These are phyloP conservation scores for Grapholita molesta DNA, from an alignment of 1,140 invertebrate species.

Conservation along the genomic window DNA sequence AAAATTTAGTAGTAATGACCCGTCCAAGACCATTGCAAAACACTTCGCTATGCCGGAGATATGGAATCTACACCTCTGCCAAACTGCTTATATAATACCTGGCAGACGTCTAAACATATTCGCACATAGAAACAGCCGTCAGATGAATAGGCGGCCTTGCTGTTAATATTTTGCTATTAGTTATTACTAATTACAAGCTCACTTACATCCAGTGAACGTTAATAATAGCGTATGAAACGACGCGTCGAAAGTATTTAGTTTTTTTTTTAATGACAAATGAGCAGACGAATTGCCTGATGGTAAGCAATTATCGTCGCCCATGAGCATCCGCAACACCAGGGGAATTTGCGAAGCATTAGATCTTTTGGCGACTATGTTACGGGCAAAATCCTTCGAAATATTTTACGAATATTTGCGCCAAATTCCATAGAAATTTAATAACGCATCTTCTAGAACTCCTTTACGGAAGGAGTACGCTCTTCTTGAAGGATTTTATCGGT, in stretches of 20 bases:
- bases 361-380: conserved; percentile 64
- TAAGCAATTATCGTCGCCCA: too few species aligned
- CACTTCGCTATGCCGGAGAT: background rate
- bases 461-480: too few species aligned
- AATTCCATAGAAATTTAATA: background rate
- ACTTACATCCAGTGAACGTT: too few species aligned
- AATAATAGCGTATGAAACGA: too few species aligned
- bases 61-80: background rate
- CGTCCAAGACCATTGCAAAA: background rate
- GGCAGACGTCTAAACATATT: background rate
- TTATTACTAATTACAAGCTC: conserved; percentile 10
- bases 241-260: too few species aligned
- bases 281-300: too few species aligned
- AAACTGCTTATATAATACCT: background rate
- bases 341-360: conserved; percentile 72
- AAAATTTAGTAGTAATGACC: too few species aligned
- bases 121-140: background rate
- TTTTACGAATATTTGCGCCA: background rate
- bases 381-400: background rate
- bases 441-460: background rate
- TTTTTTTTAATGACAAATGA: too few species aligned
- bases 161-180: background rate
- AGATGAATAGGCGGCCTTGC: background rate
- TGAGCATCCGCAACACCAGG: too few species aligned
- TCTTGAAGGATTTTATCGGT: too few species aligned